Evolutionary conservation across 2,888 invertebrate species (phyloP).

Genomic region (Caradrina clavipalpis): DNA sequence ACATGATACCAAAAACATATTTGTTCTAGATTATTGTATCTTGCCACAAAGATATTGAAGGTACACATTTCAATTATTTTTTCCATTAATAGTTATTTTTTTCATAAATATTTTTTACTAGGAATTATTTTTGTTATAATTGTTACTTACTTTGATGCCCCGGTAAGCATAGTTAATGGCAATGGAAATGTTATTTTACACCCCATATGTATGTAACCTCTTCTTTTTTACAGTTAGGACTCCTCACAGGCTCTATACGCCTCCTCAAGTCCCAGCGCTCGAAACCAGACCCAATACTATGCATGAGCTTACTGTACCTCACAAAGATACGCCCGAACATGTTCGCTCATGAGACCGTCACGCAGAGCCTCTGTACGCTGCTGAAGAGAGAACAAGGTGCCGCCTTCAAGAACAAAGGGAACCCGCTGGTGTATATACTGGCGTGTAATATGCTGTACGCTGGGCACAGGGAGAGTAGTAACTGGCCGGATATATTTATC

Average conservation of each 20-base stretch:
- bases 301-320: constrained; percentile 94
- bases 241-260: constrained; percentile 97
- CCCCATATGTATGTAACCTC: not conserved
- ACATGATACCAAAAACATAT: too few species aligned
- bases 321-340: constrained; percentile 95
- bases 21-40: too few species aligned
- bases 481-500: constrained; percentile 98
- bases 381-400: constrained; percentile 94
- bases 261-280: constrained; percentile 94
- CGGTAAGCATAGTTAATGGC: too few species aligned
- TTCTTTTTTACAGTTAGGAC: constrained; percentile 89
- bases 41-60: too few species aligned
- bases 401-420: constrained; percentile 94
- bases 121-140: too few species aligned
- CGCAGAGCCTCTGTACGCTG: constrained; percentile 95
- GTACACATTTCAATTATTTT: too few species aligned
- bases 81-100: too few species aligned
- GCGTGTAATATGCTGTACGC: constrained; percentile 96
- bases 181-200: too few species aligned
- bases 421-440: constrained; percentile 95
- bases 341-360: constrained; percentile 94
- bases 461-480: constrained; percentile 95
- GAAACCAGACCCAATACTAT: constrained; percentile 95
- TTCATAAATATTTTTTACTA: too few species aligned
- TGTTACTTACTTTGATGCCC: too few species aligned